Conservation (phyloP, 2,888 invertebrate genomes). For the Malthinus seriepunctatus region DNA sequence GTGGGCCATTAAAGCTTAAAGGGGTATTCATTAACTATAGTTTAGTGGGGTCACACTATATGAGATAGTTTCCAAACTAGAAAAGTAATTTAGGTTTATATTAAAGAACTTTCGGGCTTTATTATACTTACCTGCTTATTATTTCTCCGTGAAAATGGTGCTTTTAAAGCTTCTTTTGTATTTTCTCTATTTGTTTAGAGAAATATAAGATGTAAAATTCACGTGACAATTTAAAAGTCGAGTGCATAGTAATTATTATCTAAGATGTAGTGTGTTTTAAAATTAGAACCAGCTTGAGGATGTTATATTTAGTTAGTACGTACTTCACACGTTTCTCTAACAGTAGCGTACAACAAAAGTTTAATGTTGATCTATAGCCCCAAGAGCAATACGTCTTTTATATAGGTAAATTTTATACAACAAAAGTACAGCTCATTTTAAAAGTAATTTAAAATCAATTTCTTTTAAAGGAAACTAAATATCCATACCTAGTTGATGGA, state of each 20-base stretch:
- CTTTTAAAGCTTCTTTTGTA: too few species aligned
- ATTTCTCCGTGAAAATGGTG: too few species aligned
- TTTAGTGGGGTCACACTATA: slow-evolving; percentile 14
- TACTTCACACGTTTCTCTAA: not conserved
- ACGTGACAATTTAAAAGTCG: too few species aligned
- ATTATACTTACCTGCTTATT: slow-evolving; percentile 1
- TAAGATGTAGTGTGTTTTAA: not conserved
- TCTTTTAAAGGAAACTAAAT: too few species aligned
- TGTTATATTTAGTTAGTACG: slow-evolving; percentile 14
- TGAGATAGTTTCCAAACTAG: slow-evolving; percentile 15
- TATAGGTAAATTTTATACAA: too few species aligned
- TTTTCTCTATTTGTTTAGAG: not conserved
- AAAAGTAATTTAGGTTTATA: slow-evolving; percentile 15
- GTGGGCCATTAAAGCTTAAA: slow-evolving; percentile 15
- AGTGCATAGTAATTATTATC: not conserved
- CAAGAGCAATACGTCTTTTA: too few species aligned
- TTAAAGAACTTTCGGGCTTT: slow-evolving; percentile 8
- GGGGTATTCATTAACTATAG: slow-evolving; percentile 14
- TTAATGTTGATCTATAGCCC: too few species aligned
- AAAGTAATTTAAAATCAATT: too few species aligned
- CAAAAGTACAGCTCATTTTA: too few species aligned
- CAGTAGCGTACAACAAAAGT: too few species aligned
- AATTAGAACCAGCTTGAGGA: slow-evolving; percentile 10
- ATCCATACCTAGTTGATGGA: too few species aligned
- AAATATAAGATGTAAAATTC: too few species aligned